A percentile compares a stretch with the other conserved stretches of the same genome.
phyloP scores from a whole-genome alignment of 1,140 invertebrate species.

The Riptortus pedestris region DNA sequence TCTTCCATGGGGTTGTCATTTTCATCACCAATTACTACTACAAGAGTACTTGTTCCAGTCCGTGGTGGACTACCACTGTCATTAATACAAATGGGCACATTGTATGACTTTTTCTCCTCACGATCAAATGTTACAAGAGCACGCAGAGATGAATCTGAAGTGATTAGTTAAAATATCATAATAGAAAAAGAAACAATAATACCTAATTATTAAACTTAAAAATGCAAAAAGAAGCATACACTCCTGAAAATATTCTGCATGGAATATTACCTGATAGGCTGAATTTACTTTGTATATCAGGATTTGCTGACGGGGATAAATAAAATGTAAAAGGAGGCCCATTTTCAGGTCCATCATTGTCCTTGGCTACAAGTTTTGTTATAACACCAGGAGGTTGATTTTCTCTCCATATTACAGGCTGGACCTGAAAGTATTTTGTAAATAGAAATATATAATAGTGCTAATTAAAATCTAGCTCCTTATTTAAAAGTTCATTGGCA shows the following conservation, averaged over 20 bases:
- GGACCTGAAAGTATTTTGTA: slow-evolving; percentile 38
- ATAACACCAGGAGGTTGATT: slow-evolving; percentile 58
- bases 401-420: slow-evolving; percentile 73
- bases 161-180: too few species aligned
- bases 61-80: slow-evolving; percentile 62
- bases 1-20: slow-evolving; percentile 79
- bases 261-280: slow-evolving; percentile 45
- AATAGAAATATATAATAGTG: not conserved
- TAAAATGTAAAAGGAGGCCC: slow-evolving; percentile 68
- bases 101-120: slow-evolving; percentile 76
- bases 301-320: slow-evolving; percentile 53
- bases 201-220: not conserved
- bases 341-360: slow-evolving; percentile 66
- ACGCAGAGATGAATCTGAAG: slow-evolving; percentile 36
- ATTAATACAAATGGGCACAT: slow-evolving; percentile 74
- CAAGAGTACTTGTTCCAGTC: slow-evolving; percentile 63
- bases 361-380: slow-evolving; percentile 58
- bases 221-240: not conserved
- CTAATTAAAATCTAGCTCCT: too few species aligned
- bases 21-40: slow-evolving; percentile 77
- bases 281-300: slow-evolving; percentile 61
- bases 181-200: too few species aligned
- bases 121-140: slow-evolving; percentile 71
- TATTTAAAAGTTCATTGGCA: too few species aligned
- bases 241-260: slow-evolving; percentile 5